Base-by-base conservation (phyloP, 2,113 vertebrate species). In the Chaenogobius annularis region DNA sequence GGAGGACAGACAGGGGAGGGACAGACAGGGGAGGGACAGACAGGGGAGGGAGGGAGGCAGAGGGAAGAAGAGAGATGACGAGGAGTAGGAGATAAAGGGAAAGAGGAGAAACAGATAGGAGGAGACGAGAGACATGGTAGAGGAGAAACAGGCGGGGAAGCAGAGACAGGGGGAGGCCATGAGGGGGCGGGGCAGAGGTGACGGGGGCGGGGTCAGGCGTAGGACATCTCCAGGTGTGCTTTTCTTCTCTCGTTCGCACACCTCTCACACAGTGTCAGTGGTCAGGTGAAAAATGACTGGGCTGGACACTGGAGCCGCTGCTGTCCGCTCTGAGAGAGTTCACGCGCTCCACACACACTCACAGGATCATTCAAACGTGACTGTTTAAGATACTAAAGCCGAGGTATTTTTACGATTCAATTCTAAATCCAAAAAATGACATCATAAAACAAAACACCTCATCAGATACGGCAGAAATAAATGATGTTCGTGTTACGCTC, bases 151-250 rank as follows among this genome's bases (percentile, higher is more conserved):
- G 70, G 65, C 2, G 75, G 70, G 58, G 74, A 71, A 46, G 80
- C 46, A 63, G 79, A 70, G 81, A 35, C 77, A 69, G 66, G 65
- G 82, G 79, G 63, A 71, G 50, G 81, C 67, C 58, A 31, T 77
- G 62, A 75, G 56, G 48, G 68, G 63, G 65, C 26, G 43, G 69
- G 63, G 26, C 68, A 23, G 58, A 40, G 66, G n/a, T 20, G 48
- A 37, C 50, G 66, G 74, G 74, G 69, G 78, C 79, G 83, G 83
- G 73, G 80, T 83, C 75, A 77, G 77, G 85, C 81, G 72, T 73
- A 69, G 77, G 77, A 70, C 81, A 76, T 72, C 69, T 69, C 90
- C 88, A 92, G 90, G 89, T 91, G 89, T 90, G 78, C 78, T 71
- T 79, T 88, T 31, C 56, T 59, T 31, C 22, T 85, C 81, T 80